Conservation (phyloP, 2,113 vertebrate species). For the Odocoileus hemionus region DNA sequence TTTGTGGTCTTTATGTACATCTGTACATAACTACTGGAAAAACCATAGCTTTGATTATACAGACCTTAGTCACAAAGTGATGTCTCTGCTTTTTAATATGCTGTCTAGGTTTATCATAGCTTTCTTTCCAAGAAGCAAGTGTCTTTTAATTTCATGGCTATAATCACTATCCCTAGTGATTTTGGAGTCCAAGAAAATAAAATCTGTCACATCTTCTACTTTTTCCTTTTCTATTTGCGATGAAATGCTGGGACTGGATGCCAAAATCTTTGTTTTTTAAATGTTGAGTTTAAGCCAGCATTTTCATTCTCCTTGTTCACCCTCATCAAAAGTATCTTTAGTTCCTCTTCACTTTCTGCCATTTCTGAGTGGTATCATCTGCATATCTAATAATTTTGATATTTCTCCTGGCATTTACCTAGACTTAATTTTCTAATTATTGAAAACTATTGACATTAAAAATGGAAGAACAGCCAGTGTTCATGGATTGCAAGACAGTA, state of each 20-base stretch:
- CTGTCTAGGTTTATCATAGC: neutral
- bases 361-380: neutral
- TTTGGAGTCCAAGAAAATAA: neutral
- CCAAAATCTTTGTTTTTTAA: neutral
- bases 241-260: neutral
- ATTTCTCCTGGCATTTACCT: neutral
- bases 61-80: neutral
- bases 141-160: neutral
- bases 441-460: neutral
- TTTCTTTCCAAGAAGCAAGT: neutral
- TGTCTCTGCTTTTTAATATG: neutral
- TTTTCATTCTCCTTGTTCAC: neutral
- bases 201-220: neutral
- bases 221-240: neutral
- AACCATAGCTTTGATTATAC: neutral
- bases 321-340: neutral
- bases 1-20: neutral
- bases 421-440: neutral
- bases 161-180: neutral
- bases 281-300: neutral
- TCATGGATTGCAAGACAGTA: neutral
- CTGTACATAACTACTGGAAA: neutral
- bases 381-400: neutral
- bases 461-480: neutral
- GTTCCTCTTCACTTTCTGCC: neutral